A percentile compares a stretch with the other conserved stretches of the same genome.
These are phyloP conservation scores for Eilema depressum DNA, from an alignment of 2,888 invertebrate genomes.

Conservation along the genomic window DNA sequence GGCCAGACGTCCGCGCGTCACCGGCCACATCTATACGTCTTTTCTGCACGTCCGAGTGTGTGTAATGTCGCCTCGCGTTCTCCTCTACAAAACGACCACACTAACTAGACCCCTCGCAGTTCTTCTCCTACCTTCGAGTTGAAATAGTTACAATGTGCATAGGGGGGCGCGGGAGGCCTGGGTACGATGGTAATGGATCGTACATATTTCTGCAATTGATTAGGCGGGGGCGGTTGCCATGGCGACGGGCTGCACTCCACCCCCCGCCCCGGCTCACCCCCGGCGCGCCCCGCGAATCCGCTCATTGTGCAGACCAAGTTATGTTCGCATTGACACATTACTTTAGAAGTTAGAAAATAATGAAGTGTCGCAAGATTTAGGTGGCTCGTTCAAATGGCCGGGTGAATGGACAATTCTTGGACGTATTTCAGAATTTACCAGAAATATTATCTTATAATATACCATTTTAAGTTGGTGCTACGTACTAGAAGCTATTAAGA, in stretches of 20 bases:
- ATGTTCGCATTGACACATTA: slow-evolving; percentile 33
- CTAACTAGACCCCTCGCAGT: slow-evolving; percentile 49
- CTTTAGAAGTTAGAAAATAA: slow-evolving; percentile 21
- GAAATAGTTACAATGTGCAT: slow-evolving; percentile 32
- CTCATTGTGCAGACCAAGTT: slow-evolving; percentile 61
- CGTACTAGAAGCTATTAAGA: background rate
- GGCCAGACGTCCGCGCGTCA: slow-evolving; percentile 40
- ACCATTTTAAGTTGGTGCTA: too few relatives aligned
- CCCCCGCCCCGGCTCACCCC: slow-evolving; percentile 38
- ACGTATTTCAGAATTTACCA: background rate
- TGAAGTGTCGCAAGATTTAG: slow-evolving; percentile 9
- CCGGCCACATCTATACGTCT: slow-evolving; percentile 72
- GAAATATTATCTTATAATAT: too few relatives aligned
- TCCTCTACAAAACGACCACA: slow-evolving; percentile 65
- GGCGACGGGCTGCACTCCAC: slow-evolving; percentile 68
- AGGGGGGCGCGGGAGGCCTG: slow-evolving; percentile 53
- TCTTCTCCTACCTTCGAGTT: slow-evolving; percentile 48
- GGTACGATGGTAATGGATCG: slow-evolving; percentile 71
- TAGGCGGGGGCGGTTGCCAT: slow-evolving; percentile 86
- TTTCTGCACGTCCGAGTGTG: slow-evolving; percentile 70
- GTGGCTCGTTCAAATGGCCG: background rate
- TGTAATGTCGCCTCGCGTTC: slow-evolving; percentile 69
- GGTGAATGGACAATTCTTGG: background rate
- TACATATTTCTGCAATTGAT: slow-evolving; percentile 88
- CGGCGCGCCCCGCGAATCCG: slow-evolving; percentile 46